Evolutionary conservation across 2,113 vertebrate species (phyloP).

Genomic region (Oryzias curvinotus): DNA sequence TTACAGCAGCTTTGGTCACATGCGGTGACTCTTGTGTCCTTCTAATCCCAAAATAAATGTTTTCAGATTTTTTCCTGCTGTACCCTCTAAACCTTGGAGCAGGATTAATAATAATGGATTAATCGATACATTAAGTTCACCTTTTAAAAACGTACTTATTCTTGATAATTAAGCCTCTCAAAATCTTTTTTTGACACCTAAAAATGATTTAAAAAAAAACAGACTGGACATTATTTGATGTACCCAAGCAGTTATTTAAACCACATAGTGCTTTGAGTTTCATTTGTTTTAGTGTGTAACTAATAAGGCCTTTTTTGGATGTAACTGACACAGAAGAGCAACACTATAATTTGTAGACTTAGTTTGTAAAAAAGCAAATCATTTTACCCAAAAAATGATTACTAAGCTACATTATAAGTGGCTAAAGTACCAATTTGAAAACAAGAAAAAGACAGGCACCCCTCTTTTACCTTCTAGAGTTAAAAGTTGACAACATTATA

Average conservation of each 20-base stretch:
- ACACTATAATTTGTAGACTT: not conserved
- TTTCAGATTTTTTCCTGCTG: constrained; percentile 49
- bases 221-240: too few species aligned
- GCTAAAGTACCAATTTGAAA: constrained; percentile 9
- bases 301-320: too few species aligned
- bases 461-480: not conserved
- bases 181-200: not conserved
- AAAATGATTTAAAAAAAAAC: not conserved
- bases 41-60: constrained; percentile 40
- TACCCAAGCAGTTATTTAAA: too few species aligned
- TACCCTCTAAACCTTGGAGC: constrained; percentile 34
- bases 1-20: constrained; percentile 64
- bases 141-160: constrained; percentile 5
- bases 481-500: constrained; percentile 6
- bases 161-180: not conserved
- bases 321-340: too few species aligned
- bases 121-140: constrained; percentile 30
- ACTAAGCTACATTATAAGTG: not conserved
- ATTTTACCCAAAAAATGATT: not conserved
- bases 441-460: not conserved
- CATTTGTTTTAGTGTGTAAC: too few species aligned
- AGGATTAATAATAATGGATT: constrained; percentile 16
- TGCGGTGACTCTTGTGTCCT: constrained; percentile 50
- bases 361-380: not conserved
- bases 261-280: too few species aligned